Base-by-base conservation (phyloP, 2,113 vertebrate species). In the Casuarius casuarius region DNA sequence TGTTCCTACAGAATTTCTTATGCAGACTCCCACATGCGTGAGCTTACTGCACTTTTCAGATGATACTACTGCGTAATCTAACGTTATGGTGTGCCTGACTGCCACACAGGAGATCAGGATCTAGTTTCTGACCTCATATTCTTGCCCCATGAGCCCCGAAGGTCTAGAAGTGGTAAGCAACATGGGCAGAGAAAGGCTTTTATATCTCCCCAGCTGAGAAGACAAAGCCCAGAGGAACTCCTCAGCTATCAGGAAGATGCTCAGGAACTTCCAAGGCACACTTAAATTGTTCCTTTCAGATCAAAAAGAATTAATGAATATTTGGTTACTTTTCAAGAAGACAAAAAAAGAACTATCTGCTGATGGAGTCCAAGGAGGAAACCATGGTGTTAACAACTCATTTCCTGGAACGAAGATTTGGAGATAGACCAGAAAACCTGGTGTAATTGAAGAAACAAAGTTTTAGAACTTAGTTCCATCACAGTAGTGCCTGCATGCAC, bases 201-300 rank as follows among this genome's bases (percentile, higher is more conserved):
- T 89, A 8, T 7, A 44, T 9, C 11, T 87, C 28, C 44, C 74
- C 16, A 1, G 48, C 5, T 29, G 86, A 79, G 66, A 70, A 89
- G 7, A 94, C 94, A 94, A 0, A 94, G 58, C 74, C 35, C 40
- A 65, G 54, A 77, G 49, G 93, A 82, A 14, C 28, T 92, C 31
- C 71, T 76, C 74, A 90, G 78, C 84, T 81, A 44, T 14, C 62
- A 9, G 80, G 26, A 44, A 49, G 80, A 84, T 54, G 40, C 70
- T 58, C 16, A 28, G 4, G 73, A 89, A 74, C 49, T 91, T 68
- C 74, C 67, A 90, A 82, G 38, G 49, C 58, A 61, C 0, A 0
- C 54, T 94, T 90, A 80, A 91, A 92, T 87, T 94, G 94, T 74
- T 94, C 59, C 28, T 87, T 89, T 89, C 94, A n/a, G 63, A 84